Base-by-base conservation (phyloP, 2,113 vertebrate species). In the Falco punctatus region DNA sequence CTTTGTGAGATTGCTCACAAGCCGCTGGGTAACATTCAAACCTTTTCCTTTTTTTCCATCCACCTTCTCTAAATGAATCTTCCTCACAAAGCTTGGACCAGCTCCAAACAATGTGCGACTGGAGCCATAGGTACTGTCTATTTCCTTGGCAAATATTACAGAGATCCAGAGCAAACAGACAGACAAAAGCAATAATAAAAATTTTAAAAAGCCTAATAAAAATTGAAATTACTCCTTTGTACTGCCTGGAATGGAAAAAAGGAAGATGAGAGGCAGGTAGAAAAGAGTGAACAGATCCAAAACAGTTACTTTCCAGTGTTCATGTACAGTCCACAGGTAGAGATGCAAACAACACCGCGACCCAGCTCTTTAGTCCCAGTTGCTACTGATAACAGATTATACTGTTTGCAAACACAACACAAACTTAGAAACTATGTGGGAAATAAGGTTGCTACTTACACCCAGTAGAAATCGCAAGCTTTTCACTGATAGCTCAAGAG, bases 401-500 rank as follows among this genome's bases (percentile, higher is more conserved):
- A 55, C 57, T 87, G 86, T 92, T 94, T 94, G 75, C 88, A 95
- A 96, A 96, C 90, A 88, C 33, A 78, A 42, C 48, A 61, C 33
- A 83, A 78, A 80, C 64, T 92, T 73, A 74, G 86, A 88, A 86
- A 78, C 65, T 83, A 38, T 81, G 88, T 96, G 80, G 82, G 83
- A 95, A 94, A 95, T 67, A 67, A 86, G 72, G 80, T 88, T 92
- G 86, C 72, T 88, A 40, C 55, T 93, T 90, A 78, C 65, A 93
- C 52, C 55, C 67, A 75, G 74, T 88, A 96, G 79, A 90, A 96
- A 94, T 86, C 55, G 66, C 79, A 88, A 83, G 75, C 79, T 90
- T 86, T 62, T 94, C 55, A 58, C 38, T 82, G 94, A 51, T 86
- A 90, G 30, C 59, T 95, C 72, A 86, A 66, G 48, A 95, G 27